Base-by-base conservation (phyloP, 2,797 vertebrate species). In the Aerospiza tachiro region DNA sequence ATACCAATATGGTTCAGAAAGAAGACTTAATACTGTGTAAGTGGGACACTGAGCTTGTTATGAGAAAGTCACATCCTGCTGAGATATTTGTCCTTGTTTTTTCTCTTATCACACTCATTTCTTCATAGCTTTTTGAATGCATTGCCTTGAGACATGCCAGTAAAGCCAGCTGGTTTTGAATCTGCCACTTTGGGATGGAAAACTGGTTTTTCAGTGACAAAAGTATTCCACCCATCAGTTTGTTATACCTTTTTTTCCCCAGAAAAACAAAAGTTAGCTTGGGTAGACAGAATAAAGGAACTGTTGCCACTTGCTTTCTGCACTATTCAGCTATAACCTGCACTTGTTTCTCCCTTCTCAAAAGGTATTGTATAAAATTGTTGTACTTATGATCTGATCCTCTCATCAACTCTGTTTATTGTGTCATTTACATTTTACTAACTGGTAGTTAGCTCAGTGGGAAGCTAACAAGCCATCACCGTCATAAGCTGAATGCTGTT, bases 361-460 rank as follows among this genome's bases (percentile, higher is more conserved):
- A 80, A 91, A 66, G 3, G 11, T 50, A 62, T 58, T 85, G 71
- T 18, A 40, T 71, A 55, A 92, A 86, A 61, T 78, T 72, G 55
- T 77, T 80, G 29, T 59, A 19, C 15, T 73, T 92, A 63, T 65
- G 59, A 85, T 74, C 67, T 53, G 73, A 91, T 90, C 26, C 42
- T 82, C 93, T 89, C 78, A 71, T 70, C 81, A 80, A 16, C 31
- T 87, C 63, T 78, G 59, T 83, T 95, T 91, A 71, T 45, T 62
- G 20, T 73, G 49, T 38, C 56, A 70, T 92, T 92, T 95, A 55
- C 21, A 44, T 90, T 96, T 95, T 95, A 77, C 78, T 90, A 82
- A 42, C 91, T 86, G 38, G 29, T 93, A 75, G 61, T 81, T 92
- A 91, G 61, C 74, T 89, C 79, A 74, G 72, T 87, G 56, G 83